Evolutionary conservation across 2,888 invertebrate species (phyloP).

Genomic region (Lottia gigantea): DNA sequence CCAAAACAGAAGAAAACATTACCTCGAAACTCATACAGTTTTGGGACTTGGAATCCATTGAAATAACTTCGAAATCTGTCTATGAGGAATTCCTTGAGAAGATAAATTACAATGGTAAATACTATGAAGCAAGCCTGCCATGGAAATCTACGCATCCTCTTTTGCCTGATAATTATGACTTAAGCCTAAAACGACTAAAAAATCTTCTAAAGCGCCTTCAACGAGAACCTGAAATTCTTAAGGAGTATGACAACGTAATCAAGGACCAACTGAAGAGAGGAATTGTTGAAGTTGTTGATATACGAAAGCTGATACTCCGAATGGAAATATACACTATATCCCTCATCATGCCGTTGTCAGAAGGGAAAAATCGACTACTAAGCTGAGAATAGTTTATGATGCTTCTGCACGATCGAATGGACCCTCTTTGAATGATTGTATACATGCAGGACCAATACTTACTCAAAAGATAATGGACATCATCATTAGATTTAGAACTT

Average conservation of each 20-base stretch:
- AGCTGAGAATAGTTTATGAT: background rate
- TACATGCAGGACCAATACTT: background rate
- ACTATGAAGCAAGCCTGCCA: background rate
- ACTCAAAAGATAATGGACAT: conserved; percentile 3
- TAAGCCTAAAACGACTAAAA: background rate
- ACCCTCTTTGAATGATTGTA: background rate
- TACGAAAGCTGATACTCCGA: background rate
- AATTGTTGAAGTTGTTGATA: background rate
- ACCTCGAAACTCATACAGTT: background rate
- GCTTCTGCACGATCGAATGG: background rate
- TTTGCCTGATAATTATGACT: background rate
- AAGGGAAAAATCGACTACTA: background rate
- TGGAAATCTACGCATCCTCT: background rate
- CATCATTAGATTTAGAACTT: background rate
- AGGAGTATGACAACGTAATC: background rate
- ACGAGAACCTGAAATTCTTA: background rate
- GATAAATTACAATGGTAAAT: background rate
- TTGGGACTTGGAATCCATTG: background rate
- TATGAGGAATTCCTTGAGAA: background rate
- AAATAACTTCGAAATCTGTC: background rate
- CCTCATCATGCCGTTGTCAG: background rate
- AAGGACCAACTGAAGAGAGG: background rate
- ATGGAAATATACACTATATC: background rate
- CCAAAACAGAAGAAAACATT: too few species aligned
- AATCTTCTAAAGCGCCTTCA: background rate